phyloP scores from a whole-genome alignment of 1,140 invertebrate species.

The Spodoptera litura region DNA sequence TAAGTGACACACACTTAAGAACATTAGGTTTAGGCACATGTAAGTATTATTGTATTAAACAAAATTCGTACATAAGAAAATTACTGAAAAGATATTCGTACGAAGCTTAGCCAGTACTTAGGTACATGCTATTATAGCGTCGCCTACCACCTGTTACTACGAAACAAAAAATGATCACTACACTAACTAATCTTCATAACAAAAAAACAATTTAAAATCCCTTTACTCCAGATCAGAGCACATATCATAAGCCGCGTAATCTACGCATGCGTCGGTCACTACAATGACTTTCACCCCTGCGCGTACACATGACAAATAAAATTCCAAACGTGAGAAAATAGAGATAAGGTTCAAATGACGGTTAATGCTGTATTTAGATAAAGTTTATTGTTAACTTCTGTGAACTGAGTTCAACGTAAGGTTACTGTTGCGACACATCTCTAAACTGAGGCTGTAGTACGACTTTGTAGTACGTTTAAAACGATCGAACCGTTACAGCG shows the following conservation, averaged over 20 bases:
- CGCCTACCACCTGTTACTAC: no score
- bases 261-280: conserved; percentile 1
- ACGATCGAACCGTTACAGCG: no score
- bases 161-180: no score
- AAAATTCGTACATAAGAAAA: no score
- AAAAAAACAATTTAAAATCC: conserved; percentile 7
- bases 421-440: conserved; percentile 24
- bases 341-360: conserved; percentile 54
- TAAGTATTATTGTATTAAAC: no score
- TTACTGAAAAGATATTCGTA: no score
- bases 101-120: no score
- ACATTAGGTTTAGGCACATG: no score
- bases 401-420: conserved; percentile 41
- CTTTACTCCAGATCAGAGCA: conserved; percentile 1
- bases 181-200: not conserved
- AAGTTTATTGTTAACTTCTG: conserved; percentile 54
- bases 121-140: no score
- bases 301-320: conserved; percentile 49
- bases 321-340: conserved; percentile 57
- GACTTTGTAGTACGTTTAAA: no score
- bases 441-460: no score
- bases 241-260: not conserved
- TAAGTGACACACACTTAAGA: no score
- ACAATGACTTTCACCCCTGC: conserved; percentile 33
- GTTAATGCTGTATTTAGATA: conserved; percentile 54